Evolutionary conservation across 2,113 vertebrate species (phyloP).

Genomic region (Campylorhamphus procurvoides): DNA sequence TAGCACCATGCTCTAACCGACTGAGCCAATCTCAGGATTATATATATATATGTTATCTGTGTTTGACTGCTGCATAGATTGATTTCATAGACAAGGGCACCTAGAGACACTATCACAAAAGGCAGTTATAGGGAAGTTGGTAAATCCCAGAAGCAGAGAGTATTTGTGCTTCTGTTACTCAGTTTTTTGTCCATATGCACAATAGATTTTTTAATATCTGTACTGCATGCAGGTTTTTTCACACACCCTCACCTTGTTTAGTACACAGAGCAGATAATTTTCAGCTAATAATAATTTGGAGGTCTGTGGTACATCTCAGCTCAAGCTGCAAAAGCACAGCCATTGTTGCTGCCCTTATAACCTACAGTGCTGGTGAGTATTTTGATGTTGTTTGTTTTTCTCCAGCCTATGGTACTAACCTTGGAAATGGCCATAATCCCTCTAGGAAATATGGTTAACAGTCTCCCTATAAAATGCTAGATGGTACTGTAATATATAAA

Average conservation of each 20-base stretch:
- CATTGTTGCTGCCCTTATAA: neutral
- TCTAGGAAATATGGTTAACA: neutral
- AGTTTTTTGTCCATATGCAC: neutral
- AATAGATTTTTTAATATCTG: neutral
- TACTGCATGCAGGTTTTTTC: neutral
- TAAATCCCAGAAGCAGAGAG: neutral
- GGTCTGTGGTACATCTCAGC: neutral
- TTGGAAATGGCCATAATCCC: neutral
- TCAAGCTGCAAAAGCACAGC: neutral
- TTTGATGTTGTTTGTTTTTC: neutral
- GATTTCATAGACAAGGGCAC: neutral
- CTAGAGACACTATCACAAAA: neutral
- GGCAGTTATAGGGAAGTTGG: fast-evolving
- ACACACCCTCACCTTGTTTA: neutral
- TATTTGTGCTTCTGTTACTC: neutral
- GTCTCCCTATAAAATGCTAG: neutral
- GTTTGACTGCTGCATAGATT: neutral
- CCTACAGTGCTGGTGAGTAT: neutral
- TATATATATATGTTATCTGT: neutral
- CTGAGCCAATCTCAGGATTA: neutral
- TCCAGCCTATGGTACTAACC: neutral
- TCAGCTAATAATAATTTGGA: neutral
- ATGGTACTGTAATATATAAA: neutral
- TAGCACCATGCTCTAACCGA: neutral
- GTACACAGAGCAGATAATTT: neutral